Evolutionary conservation across 1,140 invertebrate species (phyloP).

Genomic region (Trigoniulus corallinus): DNA sequence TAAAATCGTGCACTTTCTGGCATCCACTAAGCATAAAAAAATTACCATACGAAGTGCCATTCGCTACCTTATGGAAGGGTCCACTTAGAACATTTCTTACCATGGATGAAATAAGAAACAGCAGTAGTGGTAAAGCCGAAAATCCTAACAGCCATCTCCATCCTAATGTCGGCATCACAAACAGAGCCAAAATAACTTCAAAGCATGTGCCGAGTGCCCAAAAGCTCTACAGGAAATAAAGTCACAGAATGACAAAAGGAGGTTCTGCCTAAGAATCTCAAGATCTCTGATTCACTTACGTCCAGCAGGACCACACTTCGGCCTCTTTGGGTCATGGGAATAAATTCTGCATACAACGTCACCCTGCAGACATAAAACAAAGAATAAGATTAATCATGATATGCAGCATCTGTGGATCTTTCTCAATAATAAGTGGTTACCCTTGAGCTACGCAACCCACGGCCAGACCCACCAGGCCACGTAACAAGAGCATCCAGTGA

Average conservation of each 20-base stretch:
- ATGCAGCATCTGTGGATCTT: not conserved
- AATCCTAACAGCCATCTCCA: slow-evolving; percentile 79
- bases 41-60: too few relatives aligned
- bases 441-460: slow-evolving; percentile 93
- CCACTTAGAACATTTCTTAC: slow-evolving; percentile 19
- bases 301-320: slow-evolving; percentile 89
- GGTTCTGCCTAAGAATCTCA: not conserved
- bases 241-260: not conserved
- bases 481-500: slow-evolving; percentile 70
- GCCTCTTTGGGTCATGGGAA: slow-evolving; percentile 78
- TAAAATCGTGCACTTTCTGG: slow-evolving; percentile 83
- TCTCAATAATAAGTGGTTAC: slow-evolving; percentile 43
- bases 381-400: not conserved
- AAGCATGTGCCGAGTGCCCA: slow-evolving; percentile 89
- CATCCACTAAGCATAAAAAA: slow-evolving; percentile 49
- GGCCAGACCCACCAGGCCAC: slow-evolving; percentile 85
- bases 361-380: slow-evolving; percentile 42
- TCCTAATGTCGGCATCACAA: slow-evolving; percentile 80
- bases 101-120: slow-evolving; percentile 42
- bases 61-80: not conserved
- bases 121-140: slow-evolving; percentile 67
- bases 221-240: slow-evolving; percentile 55
- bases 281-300: slow-evolving; percentile 40
- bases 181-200: slow-evolving; percentile 73
- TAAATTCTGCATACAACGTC: slow-evolving; percentile 89